Evolutionary conservation across 2,888 invertebrate species (phyloP).

Genomic region (Andrena camellia): DNA sequence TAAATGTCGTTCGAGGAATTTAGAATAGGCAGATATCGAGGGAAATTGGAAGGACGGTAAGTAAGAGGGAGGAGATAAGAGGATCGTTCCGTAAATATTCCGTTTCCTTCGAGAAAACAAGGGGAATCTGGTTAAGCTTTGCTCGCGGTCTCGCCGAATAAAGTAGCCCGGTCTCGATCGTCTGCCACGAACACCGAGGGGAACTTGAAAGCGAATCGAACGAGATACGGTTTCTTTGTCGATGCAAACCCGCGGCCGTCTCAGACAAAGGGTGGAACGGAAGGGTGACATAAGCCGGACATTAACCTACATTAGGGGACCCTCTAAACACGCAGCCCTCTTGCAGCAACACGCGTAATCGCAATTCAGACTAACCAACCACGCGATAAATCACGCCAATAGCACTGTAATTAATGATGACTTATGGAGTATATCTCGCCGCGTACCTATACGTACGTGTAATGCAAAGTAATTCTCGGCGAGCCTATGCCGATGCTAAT

Average conservation of each 20-base stretch:
- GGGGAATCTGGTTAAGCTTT: conserved; percentile 30
- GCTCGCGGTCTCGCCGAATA: conserved; percentile 32
- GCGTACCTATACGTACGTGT: conserved; percentile 7
- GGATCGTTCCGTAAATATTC: conserved; percentile 46
- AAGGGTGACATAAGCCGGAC: conserved; percentile 21
- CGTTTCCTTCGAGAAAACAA: conserved; percentile 6
- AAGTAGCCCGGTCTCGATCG: conserved; percentile 28
- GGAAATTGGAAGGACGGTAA: conserved; percentile 34
- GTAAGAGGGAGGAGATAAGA: conserved; percentile 41
- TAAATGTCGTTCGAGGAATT: conserved; percentile 30
- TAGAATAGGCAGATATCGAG: conserved; percentile 29
- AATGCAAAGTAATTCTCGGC: conserved; percentile 47
- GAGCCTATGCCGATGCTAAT: neutral
- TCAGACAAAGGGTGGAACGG: neutral
- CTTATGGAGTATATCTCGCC: conserved; percentile 43
- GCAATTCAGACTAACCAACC: conserved; percentile 48
- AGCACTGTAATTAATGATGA: conserved; percentile 54
- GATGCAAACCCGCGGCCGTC: neutral
- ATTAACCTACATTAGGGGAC: conserved; percentile 8
- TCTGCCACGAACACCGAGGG: neutral
- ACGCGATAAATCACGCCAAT: conserved; percentile 52
- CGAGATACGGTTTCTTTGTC: neutral
- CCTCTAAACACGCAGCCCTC: conserved; percentile 13
- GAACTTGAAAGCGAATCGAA: neutral
- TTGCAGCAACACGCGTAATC: conserved; percentile 35